Conservation (phyloP, 1,140 invertebrate genomes). For the Fragariocoptes setiger region DNA sequence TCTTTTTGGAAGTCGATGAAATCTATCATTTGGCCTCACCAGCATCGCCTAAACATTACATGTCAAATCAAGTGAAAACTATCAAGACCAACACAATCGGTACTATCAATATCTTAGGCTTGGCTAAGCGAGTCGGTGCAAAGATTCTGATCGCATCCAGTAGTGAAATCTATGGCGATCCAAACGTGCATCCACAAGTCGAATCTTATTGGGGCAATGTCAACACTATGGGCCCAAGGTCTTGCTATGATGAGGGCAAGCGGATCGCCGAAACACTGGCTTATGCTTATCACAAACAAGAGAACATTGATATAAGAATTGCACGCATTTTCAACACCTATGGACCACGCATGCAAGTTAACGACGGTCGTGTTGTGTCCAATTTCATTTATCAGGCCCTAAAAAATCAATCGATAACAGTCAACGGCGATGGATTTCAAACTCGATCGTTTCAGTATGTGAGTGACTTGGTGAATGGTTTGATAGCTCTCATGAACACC, state of each 20-base stretch:
- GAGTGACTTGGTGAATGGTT: conserved; percentile 74
- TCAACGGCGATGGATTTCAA: conserved; percentile 81
- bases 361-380: conserved; percentile 89
- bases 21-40: conserved; percentile 97
- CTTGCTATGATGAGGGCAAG: conserved; percentile 98
- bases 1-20: conserved; percentile 94
- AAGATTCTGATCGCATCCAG: conserved; percentile 83
- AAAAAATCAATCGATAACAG: conserved; percentile 72
- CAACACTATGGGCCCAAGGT: conserved; percentile 69
- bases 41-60: conserved; percentile 93
- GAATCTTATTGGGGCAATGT: conserved; percentile 96
- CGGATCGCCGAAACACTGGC: conserved; percentile 79
- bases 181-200: conserved; percentile 73
- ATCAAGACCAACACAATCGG: conserved; percentile 97
- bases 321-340: conserved; percentile 98
- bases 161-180: conserved; percentile 92
- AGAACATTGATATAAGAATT: conserved; percentile 69
- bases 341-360: conserved; percentile 97
- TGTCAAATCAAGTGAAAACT: conserved; percentile 98
- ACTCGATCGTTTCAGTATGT: conserved; percentile 96
- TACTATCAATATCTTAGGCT: conserved; percentile 87
- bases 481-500: conserved; percentile 66
- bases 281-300: conserved; percentile 87
- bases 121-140: conserved; percentile 73
- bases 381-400: conserved; percentile 94